Percentiles rank a stretch among this genome's conserved stretches.
phyloP scores from a whole-genome alignment of 2,797 vertebrate species.

The Coccyzus lansbergi region DNA sequence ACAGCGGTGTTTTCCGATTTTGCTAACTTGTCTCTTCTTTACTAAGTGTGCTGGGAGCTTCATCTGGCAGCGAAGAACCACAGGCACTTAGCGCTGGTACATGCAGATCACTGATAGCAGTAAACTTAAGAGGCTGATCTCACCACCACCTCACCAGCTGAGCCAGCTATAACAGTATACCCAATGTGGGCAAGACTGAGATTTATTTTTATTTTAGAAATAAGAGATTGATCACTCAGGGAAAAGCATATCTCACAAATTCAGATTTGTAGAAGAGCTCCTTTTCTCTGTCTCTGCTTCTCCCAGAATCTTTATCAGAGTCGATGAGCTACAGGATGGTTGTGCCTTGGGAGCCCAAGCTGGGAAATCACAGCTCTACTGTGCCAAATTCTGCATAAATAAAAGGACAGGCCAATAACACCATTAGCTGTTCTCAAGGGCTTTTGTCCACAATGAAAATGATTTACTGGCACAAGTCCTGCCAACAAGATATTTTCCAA shows the following conservation, averaged over 20 bases:
- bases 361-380: not conserved
- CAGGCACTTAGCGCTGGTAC: not conserved
- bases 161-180: not conserved
- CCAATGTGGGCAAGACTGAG: rapidly evolving
- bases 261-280: not conserved
- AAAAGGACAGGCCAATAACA: not conserved
- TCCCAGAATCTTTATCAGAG: not conserved
- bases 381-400: not conserved
- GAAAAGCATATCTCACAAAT: not conserved
- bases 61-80: not conserved
- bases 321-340: not conserved
- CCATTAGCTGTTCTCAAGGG: not conserved
- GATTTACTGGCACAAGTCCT: not conserved
- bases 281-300: not conserved
- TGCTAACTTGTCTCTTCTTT: not conserved
- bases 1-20: not conserved
- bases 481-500: not conserved
- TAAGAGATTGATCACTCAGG: not conserved
- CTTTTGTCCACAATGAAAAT: not conserved
- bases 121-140: not conserved
- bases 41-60: not conserved
- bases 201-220: not conserved
- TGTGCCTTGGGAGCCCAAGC: not conserved
- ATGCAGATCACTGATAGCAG: not conserved
- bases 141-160: not conserved